phyloP scores from a whole-genome alignment of 2,113 vertebrate species.

The Fukomys damarensis region DNA sequence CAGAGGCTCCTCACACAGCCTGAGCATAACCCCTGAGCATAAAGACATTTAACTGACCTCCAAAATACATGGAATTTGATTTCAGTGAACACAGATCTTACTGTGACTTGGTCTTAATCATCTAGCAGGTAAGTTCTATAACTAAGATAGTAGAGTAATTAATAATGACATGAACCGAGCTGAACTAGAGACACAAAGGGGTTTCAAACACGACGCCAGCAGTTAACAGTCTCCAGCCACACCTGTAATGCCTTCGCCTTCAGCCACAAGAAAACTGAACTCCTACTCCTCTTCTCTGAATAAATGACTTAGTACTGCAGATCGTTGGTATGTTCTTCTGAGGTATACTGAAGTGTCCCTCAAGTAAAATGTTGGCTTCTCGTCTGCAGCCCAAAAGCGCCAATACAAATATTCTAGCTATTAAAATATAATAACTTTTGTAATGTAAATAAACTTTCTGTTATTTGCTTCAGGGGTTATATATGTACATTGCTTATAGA shows the following conservation, averaged over 20 bases:
- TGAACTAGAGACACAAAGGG: neutral
- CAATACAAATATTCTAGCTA: neutral
- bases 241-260: neutral
- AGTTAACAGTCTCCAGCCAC: neutral
- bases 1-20: neutral
- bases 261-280: neutral
- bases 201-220: neutral
- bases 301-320: neutral
- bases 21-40: neutral
- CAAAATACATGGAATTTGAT: neutral
- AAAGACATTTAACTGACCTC: neutral
- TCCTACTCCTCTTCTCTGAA: neutral
- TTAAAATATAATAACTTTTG: neutral
- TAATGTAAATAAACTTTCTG: neutral
- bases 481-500: neutral
- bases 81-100: neutral
- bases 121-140: neutral
- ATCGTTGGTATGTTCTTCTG: neutral
- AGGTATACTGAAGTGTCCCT: neutral
- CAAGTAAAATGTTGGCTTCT: neutral
- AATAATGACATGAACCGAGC: neutral
- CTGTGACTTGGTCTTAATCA: neutral
- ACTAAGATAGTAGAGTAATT: neutral
- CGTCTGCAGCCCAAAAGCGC: neutral
- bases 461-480: neutral